A percentile compares a stretch with the other conserved stretches of the same genome.
phyloP scores from a whole-genome alignment of 1,140 invertebrate species.

The Adoxophyes honmai region DNA sequence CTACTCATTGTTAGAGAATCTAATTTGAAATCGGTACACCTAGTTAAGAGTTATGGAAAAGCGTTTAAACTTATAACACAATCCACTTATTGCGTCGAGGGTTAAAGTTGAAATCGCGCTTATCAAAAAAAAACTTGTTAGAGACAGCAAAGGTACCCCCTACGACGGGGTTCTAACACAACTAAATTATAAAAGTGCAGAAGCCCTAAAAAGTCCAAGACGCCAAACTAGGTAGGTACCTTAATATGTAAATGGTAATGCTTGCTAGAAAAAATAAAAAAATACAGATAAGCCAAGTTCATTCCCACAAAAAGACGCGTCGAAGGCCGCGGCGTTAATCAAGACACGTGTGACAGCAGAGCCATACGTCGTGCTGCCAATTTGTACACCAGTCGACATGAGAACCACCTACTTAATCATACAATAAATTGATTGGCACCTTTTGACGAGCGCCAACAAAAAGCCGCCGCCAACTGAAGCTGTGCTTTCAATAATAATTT shows the following conservation, averaged over 20 bases:
- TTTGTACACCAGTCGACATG: conserved; percentile 27
- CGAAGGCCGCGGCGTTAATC: conserved; percentile 37
- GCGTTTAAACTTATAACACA: too few species aligned
- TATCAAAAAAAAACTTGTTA: too few species aligned
- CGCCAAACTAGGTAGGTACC: background rate
- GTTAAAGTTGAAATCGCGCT: too few species aligned
- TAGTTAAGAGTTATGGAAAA: too few species aligned
- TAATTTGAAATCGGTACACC: too few species aligned
- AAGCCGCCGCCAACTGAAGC: conserved; percentile 19
- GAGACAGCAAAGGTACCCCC: too few species aligned
- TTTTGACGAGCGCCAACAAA: conserved; percentile 29
- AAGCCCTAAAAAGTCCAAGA: background rate
- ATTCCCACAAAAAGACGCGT: conserved; percentile 38
- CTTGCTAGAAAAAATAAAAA: conserved; percentile 27
- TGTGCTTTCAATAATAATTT: conserved; percentile 16
- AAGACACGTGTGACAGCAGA: conserved; percentile 27
- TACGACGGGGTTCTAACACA: too few species aligned
- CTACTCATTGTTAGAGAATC: too few species aligned
- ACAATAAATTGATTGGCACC: conserved; percentile 39
- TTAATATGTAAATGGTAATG: conserved; percentile 27
- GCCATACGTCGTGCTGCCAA: conserved; percentile 29
- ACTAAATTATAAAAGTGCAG: too few species aligned
- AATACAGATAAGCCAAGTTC: conserved; percentile 30
- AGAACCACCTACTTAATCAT: conserved; percentile 36
- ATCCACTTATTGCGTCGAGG: too few species aligned